Evolutionary conservation across 2,113 vertebrate genomes (phyloP), one percentile per base, ranked within the genome.

Genomic region (Leptobrachium ailaonicum): DNA sequence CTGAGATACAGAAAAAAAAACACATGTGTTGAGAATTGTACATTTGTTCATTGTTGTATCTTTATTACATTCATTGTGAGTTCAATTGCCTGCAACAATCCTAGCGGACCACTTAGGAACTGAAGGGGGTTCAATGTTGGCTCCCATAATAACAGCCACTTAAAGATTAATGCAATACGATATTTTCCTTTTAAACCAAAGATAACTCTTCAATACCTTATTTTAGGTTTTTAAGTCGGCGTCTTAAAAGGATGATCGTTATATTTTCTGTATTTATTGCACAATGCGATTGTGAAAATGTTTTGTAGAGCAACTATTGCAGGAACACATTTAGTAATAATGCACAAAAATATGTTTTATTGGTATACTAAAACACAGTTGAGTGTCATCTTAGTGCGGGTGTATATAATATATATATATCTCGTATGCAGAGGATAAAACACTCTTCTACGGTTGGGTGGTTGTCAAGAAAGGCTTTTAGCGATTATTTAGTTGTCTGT

Each of bases 61-160:
- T 79, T 73, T 80, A 80, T 80, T 80, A 80, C 73, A 70, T 73
- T 50, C 53, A 66, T 64, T 58, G 78, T 80, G n/a, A 67, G 67
- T 80, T 73, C 71, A 80, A 73, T 73, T 71, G 50, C 64, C n/a
- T 50, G 14, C 41, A 42, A 62, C 53, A 62, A 42, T 67, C 53
- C 66, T 45, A 9, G 44, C 43, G 50, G 54, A 45, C 20, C 64
- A 53, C 14, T n/a, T 12, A 67, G 62, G 63, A 50, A 73, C 42
- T 80, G 58, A 58, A 80, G 73, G 70, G 20, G 71, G 70, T 80
- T 44, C 64, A 73, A 40, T 64, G n/a, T 13, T 72, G 43, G 41
- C 67, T 73, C 41, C 50, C 45, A 53, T 72, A 32, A 79, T 11
- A 72, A 72, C 66, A 45, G 71, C 8, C 47, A 5, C 8, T 50